phyloP scores from a whole-genome alignment of 2,113 vertebrate genomes.

The Madoqua kirkii region DNA sequence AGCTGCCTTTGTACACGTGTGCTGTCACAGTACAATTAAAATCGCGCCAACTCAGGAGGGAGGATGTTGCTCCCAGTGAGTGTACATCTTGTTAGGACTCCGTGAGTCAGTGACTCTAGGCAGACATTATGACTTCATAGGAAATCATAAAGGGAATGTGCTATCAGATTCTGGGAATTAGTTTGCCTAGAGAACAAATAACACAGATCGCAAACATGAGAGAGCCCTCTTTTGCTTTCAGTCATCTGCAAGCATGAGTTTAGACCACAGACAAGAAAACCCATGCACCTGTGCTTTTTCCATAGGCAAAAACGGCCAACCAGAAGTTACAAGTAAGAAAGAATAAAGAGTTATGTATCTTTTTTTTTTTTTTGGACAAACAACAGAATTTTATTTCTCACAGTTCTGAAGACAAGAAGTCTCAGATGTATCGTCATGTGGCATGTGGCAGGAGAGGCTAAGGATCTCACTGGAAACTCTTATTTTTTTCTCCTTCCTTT shows the following conservation, averaged over 20 bases:
- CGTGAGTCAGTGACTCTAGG: conserved; percentile 35
- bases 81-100: conserved; percentile 45
- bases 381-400: not conserved
- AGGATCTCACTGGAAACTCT: not conserved
- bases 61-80: not conserved
- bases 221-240: not conserved
- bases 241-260: not conserved
- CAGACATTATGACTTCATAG: not conserved
- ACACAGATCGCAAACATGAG: not conserved
- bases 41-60: not conserved
- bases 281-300: not conserved
- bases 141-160: not conserved
- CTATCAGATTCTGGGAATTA: not conserved
- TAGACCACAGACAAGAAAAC: not conserved
- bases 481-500: not conserved
- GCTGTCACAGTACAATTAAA: not conserved
- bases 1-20: conserved; percentile 32
- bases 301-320: not conserved
- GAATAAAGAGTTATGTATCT: not conserved
- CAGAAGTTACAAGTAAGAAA: not conserved
- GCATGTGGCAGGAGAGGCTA: not conserved
- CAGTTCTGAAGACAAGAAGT: not conserved
- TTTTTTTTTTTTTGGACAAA: not conserved
- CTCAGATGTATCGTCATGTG: no score
- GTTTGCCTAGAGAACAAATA: conserved; percentile 5